Evolutionary conservation across 2,797 vertebrate genomes (phyloP), one percentile per base, ranked within the genome.

Genomic region (Falco peregrinus): DNA sequence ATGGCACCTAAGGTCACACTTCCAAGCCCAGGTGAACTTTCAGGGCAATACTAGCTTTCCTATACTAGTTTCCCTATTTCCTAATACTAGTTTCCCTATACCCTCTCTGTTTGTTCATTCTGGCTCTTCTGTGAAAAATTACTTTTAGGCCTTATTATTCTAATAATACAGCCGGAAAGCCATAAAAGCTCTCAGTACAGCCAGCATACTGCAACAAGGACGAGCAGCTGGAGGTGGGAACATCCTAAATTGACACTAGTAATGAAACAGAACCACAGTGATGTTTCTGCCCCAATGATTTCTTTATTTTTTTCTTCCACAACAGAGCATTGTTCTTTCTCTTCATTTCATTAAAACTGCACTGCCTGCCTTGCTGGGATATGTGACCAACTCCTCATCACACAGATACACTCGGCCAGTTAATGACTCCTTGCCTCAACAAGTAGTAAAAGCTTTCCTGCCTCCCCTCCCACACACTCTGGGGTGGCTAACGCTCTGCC

Each of bases 391-490:
- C 50, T 59, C 33, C 51, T 85, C 79, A 90, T 41, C 37, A 37
- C 35, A 70, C 39, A 59, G 56, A 68, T 5, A 57, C 6, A 47
- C 64, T 64, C 18, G 39, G 93, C 37, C 89, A 85, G 37, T 48
- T 87, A 89, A 85, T 21, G 53, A 85, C 25, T 77, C 61, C 11
- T 25, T 74, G 68, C 61, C 60, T 81, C 76, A 86, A 68, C 61
- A 84, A 93, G 76, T 39, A 61, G 83, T 78, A 47, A 88, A 80
- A 84, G 76, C 50, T 95, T 78, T 93, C 79, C 83, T 91, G 65
- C 61, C 61, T 86, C 37, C 69, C 68, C 76, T 95, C 77, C 76
- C 88, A 89, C 24, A 5, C 57, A 15, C 29, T 78, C 47, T 25
- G 25, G 67, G 43, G 83, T 79, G 77, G 80, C 77, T 92, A 73